phyloP scores from a whole-genome alignment of 2,797 vertebrate genomes.

The Pangasius macronema region DNA sequence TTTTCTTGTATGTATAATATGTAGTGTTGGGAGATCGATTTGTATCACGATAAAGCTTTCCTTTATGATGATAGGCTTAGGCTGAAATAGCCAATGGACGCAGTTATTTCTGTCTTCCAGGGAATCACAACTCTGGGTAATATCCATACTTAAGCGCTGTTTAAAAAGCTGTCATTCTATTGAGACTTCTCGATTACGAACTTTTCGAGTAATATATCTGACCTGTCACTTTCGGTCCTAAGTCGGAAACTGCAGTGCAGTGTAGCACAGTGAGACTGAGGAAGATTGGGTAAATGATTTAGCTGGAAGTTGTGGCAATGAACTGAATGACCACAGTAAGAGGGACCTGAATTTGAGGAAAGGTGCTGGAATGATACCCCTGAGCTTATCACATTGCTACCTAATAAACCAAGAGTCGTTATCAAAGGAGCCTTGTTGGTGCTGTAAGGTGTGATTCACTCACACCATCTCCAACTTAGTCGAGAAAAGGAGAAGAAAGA shows the following conservation, averaged over 20 bases:
- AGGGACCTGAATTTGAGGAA: conserved; percentile 24
- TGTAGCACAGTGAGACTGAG: background rate
- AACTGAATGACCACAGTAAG: conserved; percentile 31
- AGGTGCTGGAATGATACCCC: conserved; percentile 32
- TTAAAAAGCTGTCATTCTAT: too few relatives aligned
- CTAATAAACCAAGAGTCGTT: too few relatives aligned
- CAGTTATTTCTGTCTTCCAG: background rate
- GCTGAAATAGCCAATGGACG: background rate
- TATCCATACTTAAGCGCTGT: background rate
- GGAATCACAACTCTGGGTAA: background rate
- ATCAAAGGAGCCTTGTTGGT: too few relatives aligned
- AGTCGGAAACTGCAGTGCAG: conserved; percentile 19
- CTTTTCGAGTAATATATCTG: too few relatives aligned
- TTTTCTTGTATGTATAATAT: too few relatives aligned
- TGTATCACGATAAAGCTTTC: background rate
- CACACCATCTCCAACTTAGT: too few relatives aligned
- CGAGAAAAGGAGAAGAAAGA: conserved; percentile 36
- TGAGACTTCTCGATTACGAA: too few relatives aligned
- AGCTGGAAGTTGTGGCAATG: conserved; percentile 34
- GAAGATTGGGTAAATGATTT: conserved; percentile 33
- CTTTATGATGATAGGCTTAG: background rate
- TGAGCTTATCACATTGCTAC: conserved; percentile 37
- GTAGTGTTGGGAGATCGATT: background rate
- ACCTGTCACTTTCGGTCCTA: too few relatives aligned
- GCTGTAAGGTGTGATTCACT: too few relatives aligned